Percentiles rank a stretch among this genome's conserved stretches.
Conservation (phyloP, 2,113 vertebrate species). For the Scomber colias region DNA sequence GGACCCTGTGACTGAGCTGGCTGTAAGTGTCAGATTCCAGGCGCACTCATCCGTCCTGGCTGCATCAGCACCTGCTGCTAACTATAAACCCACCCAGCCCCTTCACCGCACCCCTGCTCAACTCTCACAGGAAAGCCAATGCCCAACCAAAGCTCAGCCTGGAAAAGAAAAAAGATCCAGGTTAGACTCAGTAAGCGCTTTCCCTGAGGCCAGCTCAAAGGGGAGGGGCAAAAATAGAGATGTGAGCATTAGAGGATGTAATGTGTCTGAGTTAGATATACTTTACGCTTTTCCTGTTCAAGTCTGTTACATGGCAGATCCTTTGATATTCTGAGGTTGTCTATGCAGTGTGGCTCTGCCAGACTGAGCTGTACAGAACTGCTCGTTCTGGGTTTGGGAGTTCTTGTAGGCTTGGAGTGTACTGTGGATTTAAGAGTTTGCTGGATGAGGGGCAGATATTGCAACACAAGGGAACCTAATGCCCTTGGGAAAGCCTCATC, state of each 20-base stretch:
- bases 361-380: constrained; percentile 45
- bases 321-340: constrained; percentile 53
- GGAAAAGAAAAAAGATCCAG: constrained; percentile 72
- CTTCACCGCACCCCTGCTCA: constrained; percentile 61
- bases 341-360: constrained; percentile 45
- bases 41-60: constrained; percentile 77
- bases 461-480: constrained; percentile 61
- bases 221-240: constrained; percentile 77
- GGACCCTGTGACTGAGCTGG: constrained; percentile 83
- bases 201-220: constrained; percentile 55
- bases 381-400: constrained; percentile 30
- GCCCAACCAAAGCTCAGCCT: constrained; percentile 70
- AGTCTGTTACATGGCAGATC: constrained; percentile 65
- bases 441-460: constrained; percentile 60
- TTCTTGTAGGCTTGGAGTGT: constrained; percentile 21
- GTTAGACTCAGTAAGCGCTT: constrained; percentile 67
- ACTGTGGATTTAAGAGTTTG: constrained; percentile 55
- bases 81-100: constrained; percentile 80
- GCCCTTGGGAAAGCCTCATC: constrained; percentile 65
- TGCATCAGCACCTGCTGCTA: constrained; percentile 89
- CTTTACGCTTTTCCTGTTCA: constrained; percentile 62
- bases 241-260: constrained; percentile 54
- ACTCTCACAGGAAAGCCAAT: constrained; percentile 62
- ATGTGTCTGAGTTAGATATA: constrained; percentile 56
- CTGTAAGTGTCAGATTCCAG: constrained; percentile 88